Base-by-base conservation (phyloP, 2,888 invertebrate species). In the Sinodicranocentrus sp. region DNA sequence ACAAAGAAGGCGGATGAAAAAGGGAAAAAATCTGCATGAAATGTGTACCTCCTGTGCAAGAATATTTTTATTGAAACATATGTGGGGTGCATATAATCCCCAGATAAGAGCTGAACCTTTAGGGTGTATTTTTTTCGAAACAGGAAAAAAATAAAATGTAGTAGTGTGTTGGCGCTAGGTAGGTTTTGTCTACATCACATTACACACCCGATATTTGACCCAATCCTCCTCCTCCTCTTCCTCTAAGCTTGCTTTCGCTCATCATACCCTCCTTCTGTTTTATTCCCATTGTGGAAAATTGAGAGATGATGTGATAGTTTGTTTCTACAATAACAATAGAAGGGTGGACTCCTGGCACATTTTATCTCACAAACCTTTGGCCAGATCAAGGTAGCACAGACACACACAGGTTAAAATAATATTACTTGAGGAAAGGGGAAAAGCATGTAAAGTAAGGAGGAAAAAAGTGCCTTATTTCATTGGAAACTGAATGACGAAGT, bases 161-260 rank as follows among this genome's bases (percentile, higher is more conserved):
- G 33, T 33, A 10, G 33, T 33, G 33, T 3, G 33, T n/a, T n/a
- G n/a, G n/a, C n/a, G n/a, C n/a, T n/a, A n/a, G 33, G 10, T 33
- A 33, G 5, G 5, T 33, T 33, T 33, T 33, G 33, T 33, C 33
- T 13, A 59, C 13, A 39, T 19, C 54, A n/a, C n/a, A n/a, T n/a
- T n/a, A n/a, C 23, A 57, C 73, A 61, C 73, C 73, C 44, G 73
- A 61, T 61, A 73, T 73, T 73, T 73, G 73, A 73, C 61, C 73
- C 73, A 73, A 61, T 61, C 73, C 61, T 44, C 61, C 61, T 61
- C 57, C 72, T 59, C 23, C 33, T 28, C 52, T 44, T 70, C 70
- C 70, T 63, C 61, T 73, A 43, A 5, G 39, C 10, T 8, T 17
- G 39, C 63, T 65, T 65, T 43, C 43, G 21, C 65, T 43, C 65